Evolutionary conservation across 35 echinoderm and acorn worm species (phyloP).

Genomic region (Lytechinus variegatus): DNA sequence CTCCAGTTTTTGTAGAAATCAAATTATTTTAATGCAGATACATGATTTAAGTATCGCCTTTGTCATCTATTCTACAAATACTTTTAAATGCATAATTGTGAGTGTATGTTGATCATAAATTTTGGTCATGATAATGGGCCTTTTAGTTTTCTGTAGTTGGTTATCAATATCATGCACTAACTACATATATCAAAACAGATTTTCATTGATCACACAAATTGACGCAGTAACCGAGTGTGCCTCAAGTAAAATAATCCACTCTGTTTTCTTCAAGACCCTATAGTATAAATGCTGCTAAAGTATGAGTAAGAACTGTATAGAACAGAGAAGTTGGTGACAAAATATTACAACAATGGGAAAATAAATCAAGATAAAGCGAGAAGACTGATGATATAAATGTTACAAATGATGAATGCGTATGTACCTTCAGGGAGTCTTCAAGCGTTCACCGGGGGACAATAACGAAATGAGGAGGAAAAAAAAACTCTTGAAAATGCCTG

Average conservation of each 20-base stretch:
- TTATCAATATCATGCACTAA: too few species aligned
- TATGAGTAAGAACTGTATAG: not conserved
- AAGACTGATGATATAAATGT: not conserved
- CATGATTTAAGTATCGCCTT: too few species aligned
- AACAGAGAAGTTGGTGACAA: not conserved
- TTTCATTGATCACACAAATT: too few species aligned
- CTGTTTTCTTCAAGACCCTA: not conserved
- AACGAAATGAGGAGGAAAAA: not conserved
- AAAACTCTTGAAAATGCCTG: slow-evolving; percentile 3
- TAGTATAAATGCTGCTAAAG: not conserved
- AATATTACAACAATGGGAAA: not conserved
- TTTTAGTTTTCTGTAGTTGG: too few species aligned
- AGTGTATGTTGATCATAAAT: too few species aligned
- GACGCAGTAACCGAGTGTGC: too few species aligned
- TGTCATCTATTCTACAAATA: too few species aligned
- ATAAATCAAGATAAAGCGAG: not conserved
- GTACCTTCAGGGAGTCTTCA: not conserved
- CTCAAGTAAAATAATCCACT: not conserved
- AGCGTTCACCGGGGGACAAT: not conserved
- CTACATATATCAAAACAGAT: too few species aligned
- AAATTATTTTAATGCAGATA: too few species aligned
- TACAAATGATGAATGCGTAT: not conserved
- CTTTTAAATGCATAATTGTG: too few species aligned
- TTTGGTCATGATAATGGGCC: too few species aligned
- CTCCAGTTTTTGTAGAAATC: too few species aligned